Evolutionary conservation across 2,888 invertebrate species (phyloP).

Genomic region (Brachyptera risi): DNA sequence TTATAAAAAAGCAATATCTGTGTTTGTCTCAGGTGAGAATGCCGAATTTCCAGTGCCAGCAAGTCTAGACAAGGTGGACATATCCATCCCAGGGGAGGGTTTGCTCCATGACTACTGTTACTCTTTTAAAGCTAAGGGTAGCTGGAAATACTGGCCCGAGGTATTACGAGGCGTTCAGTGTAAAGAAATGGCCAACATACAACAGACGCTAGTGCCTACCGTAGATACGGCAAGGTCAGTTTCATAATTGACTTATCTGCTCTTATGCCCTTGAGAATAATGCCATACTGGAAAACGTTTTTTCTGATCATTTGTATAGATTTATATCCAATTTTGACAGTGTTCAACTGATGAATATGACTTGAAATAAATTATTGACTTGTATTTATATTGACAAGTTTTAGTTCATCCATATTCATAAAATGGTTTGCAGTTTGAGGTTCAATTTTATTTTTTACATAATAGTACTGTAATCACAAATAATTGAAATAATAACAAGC

Average conservation of each 20-base stretch:
- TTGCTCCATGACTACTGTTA: conserved; percentile 77
- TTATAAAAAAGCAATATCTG: too few species aligned
- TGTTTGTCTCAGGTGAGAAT: conserved; percentile 46
- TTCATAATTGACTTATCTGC: too few species aligned
- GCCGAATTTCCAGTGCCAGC: conserved; percentile 53
- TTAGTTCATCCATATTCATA: too few species aligned
- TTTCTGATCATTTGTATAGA: not conserved
- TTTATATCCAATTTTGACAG: too few species aligned
- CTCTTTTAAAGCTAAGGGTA: conserved; percentile 74
- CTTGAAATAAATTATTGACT: too few species aligned
- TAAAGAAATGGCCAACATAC: conserved; percentile 44
- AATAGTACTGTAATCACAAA: too few species aligned
- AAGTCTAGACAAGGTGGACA: conserved; percentile 63
- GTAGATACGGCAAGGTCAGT: conserved; percentile 52
- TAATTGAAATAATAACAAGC: too few species aligned
- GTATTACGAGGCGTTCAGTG: conserved; percentile 61
- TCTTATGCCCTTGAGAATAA: too few species aligned
- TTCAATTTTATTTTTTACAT: too few species aligned
- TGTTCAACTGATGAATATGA: too few species aligned
- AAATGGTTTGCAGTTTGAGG: too few species aligned
- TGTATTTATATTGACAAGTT: too few species aligned
- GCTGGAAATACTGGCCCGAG: conserved; percentile 85
- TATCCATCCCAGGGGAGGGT: conserved; percentile 73
- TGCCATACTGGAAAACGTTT: not conserved
- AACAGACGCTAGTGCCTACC: conserved; percentile 53